Base-by-base conservation (phyloP, 2,888 invertebrate genomes). In the Dendrolimus houi region DNA sequence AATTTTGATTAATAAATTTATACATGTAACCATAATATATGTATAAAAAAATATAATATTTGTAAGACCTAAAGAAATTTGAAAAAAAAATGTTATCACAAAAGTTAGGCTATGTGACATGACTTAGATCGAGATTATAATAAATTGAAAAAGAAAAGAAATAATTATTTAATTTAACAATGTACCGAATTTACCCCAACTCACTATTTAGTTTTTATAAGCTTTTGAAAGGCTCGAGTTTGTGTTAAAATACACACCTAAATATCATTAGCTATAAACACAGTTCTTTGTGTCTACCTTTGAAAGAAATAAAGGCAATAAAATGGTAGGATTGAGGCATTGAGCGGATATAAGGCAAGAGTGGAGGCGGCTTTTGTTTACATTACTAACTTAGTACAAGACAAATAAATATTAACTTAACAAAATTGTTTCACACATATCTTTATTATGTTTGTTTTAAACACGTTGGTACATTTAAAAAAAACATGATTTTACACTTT, bases 191-290 rank as follows among this genome's bases (percentile, higher is more conserved):
- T 29, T 29, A 29, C 29, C 29, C 29, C 29, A 29, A 29, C 3
- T 3, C 29, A 29, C 29, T 29, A 29, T 29, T 29, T 29, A 29
- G 29, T 29, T 29, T 29, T 29, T 29, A 29, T 29, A 29, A 29
- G 29, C 80, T 85, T 89, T 88, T 89, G 88, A 84, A 70, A 75
- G 77, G 73, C 74, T 79, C 68, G 79, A 79, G 79, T 73, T 76
- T 85, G 89, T 90, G 89, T 90, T 89, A 90, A 89, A 89, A 90
- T 89, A 87, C 87, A 86, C 89, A 89, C 89, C 89, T 89, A 85
- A 87, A 79, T 81, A 88, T 87, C 85, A 88, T 90, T 87, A 87
- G 83, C 87, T 86, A 88, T 90, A 88, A 88, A 88, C 87, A 85
- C 80, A 79, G 79, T 77, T 86, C 85, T 87, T 88, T 89, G 86